A percentile compares a stretch with the other conserved stretches of the same genome.
Conservation (phyloP, 2,797 vertebrate species). For the Acanthornis magna region DNA sequence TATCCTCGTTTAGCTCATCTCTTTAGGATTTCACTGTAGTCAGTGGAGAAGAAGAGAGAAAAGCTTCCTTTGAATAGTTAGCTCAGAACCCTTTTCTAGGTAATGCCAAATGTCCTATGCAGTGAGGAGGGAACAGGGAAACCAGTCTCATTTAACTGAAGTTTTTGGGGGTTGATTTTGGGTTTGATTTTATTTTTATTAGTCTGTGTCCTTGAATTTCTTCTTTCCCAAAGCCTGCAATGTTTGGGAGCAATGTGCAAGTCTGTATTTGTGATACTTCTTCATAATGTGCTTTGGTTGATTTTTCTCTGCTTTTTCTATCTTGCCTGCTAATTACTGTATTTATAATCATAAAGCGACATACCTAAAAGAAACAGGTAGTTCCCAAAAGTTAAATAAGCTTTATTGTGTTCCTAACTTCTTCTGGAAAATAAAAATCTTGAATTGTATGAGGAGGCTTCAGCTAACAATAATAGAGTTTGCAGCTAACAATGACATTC, state of each 20-base stretch:
- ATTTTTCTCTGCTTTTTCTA: neutral
- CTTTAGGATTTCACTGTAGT: neutral
- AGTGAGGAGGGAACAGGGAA: neutral
- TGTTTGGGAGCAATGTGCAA: neutral
- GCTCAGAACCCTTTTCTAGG: neutral
- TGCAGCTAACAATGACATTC: neutral
- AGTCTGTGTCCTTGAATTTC: neutral
- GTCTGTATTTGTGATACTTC: neutral
- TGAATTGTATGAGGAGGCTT: neutral
- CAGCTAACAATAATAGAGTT: neutral
- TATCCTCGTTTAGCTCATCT: neutral
- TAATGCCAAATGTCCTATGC: neutral
- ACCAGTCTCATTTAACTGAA: neutral
- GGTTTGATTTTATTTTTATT: neutral
- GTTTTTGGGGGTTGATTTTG: neutral
- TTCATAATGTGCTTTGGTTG: neutral
- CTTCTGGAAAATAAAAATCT: neutral
- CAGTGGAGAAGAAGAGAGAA: neutral
- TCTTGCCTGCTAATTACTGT: neutral
- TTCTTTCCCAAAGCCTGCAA: neutral
- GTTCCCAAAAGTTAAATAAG: neutral
- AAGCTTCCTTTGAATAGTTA: neutral
- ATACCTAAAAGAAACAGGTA: neutral
- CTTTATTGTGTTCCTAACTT: neutral
- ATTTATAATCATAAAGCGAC: neutral